These are phyloP conservation scores for Andricus curvator DNA, from an alignment of 2,888 invertebrate species.

Conservation along the genomic window DNA sequence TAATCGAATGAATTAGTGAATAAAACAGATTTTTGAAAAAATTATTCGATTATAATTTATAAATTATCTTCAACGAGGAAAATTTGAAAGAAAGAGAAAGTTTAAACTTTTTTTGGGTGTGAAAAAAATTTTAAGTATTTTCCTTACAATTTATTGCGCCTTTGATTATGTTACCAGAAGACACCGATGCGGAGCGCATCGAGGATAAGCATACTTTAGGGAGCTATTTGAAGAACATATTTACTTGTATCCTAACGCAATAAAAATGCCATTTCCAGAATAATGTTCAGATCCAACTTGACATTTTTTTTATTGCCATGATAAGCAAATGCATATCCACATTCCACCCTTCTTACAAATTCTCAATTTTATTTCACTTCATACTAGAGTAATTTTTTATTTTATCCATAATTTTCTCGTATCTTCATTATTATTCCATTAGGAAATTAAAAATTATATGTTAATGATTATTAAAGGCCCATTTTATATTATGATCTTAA, in stretches of 20 bases:
- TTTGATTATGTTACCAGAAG: conserved; percentile 52
- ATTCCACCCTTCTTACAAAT: conserved; percentile 41
- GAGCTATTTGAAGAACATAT: conserved; percentile 65
- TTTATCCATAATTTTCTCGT: too few species aligned
- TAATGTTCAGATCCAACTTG: conserved; percentile 73
- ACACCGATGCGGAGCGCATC: conserved; percentile 55
- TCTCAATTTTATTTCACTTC: conserved; percentile 29
- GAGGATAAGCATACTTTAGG: conserved; percentile 73
- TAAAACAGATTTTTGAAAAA: too few species aligned
- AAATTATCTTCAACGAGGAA: too few species aligned
- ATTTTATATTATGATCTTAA: too few species aligned
- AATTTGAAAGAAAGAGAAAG: too few species aligned
- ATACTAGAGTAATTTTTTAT: too few species aligned
- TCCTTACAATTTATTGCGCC: conserved; percentile 50
- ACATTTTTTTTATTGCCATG: conserved; percentile 73
- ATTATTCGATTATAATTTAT: too few species aligned
- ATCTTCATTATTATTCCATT: too few species aligned
- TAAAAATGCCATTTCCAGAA: conserved; percentile 64
- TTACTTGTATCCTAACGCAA: conserved; percentile 49
- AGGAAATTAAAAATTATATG: too few species aligned
- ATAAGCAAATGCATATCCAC: conserved; percentile 62
- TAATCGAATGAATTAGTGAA: too few species aligned
- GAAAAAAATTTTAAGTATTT: neutral
- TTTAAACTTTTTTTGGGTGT: too few species aligned
- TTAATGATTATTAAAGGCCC: too few species aligned